Evolutionary conservation across 2,888 invertebrate species (phyloP), one percentile per base, ranked within the genome.

Genomic region (Apodemia duryi): DNA sequence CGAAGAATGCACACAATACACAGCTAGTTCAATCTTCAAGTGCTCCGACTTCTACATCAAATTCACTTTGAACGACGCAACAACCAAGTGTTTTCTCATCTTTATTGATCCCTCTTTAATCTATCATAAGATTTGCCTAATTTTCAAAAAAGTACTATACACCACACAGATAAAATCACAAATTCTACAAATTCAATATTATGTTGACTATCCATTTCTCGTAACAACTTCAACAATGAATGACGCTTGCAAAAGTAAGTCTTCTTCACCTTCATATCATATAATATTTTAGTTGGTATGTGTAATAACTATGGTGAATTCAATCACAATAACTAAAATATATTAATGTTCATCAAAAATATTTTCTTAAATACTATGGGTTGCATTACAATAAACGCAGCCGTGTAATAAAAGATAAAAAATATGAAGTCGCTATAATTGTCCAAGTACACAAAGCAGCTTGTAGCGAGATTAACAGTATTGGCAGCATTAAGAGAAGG

Each of bases 401-500:
- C 78, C 75, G 83, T 82, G 83, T 77, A 77, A 73, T 77, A 75
- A 75, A 75, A 70, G 71, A 75, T 79, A 77, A 74, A 77, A 79
- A 77, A 78, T 73, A 74, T 76, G 77, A 80, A 81, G 76, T 80
- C 77, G 78, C 77, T 74, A 73, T 77, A 75, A 77, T 73, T 75
- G 81, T 84, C 76, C 77, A 74, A 81, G 78, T 77, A 79, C 80
- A 75, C 74, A 72, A 85, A 83, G 84, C 84, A 74, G 81, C 78
- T 78, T 75, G 79, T 78, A 74, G 77, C 72, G 67, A 68, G 70
- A 68, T 68, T 67, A 67, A 67, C 66, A 68, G 68, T 73, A 63
- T 52, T 79, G 84, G 82, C 83, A 82, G 84, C 84, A 92, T 93
- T 95, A 94, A 91, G 94, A 94, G 85, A 95, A 96, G 91, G 96